phyloP scores from a whole-genome alignment of 2,113 vertebrate genomes.

The Dipodomys spectabilis region DNA sequence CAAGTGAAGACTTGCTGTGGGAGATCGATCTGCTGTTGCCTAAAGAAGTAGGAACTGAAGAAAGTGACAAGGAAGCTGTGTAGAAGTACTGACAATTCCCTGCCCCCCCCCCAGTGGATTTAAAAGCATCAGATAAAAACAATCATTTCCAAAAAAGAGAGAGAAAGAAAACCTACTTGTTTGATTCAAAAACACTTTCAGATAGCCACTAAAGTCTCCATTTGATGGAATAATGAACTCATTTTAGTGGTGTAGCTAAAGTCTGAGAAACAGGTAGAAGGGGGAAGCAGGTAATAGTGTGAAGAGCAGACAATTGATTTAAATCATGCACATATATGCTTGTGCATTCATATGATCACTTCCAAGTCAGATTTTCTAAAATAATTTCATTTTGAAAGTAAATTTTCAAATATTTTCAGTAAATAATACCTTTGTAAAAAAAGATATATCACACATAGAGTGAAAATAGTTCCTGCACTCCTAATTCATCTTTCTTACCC shows the following conservation, averaged over 20 bases:
- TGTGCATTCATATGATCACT: not conserved
- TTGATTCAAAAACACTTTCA: not conserved
- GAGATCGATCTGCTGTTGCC: no score
- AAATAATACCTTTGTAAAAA: not conserved
- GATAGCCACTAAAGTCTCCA: not conserved
- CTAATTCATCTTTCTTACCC: not conserved
- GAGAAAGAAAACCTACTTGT: no score
- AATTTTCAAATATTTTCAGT: not conserved
- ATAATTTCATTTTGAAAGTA: constrained; percentile 2
- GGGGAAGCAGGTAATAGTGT: not conserved
- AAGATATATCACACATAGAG: not conserved
- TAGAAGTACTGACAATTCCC: no score
- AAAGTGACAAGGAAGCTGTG: no score
- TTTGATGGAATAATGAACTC: no score
- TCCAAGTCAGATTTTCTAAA: not conserved
- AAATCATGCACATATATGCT: not conserved
- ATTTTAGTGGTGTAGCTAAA: no score
- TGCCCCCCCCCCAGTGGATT: no score
- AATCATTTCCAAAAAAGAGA: no score
- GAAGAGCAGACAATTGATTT: not conserved
- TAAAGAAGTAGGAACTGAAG: no score
- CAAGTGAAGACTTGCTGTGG: no score
- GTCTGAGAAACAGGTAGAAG: not conserved
- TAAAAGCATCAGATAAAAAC: no score
- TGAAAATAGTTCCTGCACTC: not conserved